Percentiles rank a stretch among this genome's conserved stretches.
phyloP scores from a whole-genome alignment of 1,140 invertebrate species.

The Hestina assimilis region DNA sequence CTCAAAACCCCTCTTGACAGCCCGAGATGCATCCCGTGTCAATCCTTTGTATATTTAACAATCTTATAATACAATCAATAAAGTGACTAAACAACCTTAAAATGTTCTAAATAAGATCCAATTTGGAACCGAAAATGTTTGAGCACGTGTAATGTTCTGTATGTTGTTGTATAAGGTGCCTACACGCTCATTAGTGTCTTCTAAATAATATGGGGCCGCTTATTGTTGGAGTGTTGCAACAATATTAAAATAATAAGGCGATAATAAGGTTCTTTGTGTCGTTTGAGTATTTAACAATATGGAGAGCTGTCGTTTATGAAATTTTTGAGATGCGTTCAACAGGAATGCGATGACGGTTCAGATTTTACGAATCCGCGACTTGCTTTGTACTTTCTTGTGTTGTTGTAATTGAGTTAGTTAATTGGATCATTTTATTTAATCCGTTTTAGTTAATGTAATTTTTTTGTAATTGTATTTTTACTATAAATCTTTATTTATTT shows the following conservation, averaged over 20 bases:
- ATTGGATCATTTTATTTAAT: no score
- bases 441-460: no score
- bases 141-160: constrained; percentile 5
- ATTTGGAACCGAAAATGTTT: constrained; percentile 4
- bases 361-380: neutral
- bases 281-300: constrained; percentile 26
- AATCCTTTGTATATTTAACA: constrained; percentile 41
- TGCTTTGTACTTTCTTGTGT: neutral
- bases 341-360: constrained; percentile 1
- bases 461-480: no score
- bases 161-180: constrained; percentile 45
- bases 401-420: neutral
- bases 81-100: neutral
- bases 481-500: no score
- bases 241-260: constrained; percentile 65
- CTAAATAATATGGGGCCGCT: constrained; percentile 45
- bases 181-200: constrained; percentile 61
- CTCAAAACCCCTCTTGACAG: constrained; percentile 48
- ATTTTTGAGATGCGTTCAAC: constrained; percentile 4
- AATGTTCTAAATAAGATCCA: constrained; percentile 22
- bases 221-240: constrained; percentile 49
- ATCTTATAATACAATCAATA: constrained; percentile 7
- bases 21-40: constrained; percentile 51
- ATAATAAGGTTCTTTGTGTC: constrained; percentile 54
- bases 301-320: constrained; percentile 14